phyloP scores from a whole-genome alignment of 2,888 invertebrate species.

The Clunio marinus region DNA sequence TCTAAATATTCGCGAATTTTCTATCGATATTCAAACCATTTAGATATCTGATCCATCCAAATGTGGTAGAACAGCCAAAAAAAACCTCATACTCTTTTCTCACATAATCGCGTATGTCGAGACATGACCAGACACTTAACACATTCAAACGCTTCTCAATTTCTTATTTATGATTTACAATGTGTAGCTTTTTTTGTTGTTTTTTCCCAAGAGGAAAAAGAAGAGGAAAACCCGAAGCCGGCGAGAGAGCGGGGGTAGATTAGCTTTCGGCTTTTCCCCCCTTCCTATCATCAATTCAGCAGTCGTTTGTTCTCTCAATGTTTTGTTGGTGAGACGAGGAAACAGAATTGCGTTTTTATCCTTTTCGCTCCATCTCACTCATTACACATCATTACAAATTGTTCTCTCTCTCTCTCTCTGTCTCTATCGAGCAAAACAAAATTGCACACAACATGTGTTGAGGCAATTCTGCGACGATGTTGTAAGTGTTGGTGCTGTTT shows the following conservation, averaged over 20 bases:
- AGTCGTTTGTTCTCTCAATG: neutral
- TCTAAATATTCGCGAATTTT: slow-evolving; percentile 28
- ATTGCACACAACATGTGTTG: slow-evolving; percentile 26
- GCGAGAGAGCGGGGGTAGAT: slow-evolving; percentile 35
- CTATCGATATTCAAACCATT: neutral
- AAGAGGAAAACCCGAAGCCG: neutral
- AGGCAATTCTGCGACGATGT: neutral
- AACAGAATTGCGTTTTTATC: slow-evolving; percentile 34
- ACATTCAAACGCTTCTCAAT: slow-evolving; percentile 23
- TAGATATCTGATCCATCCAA: no score
- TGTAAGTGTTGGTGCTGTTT: slow-evolving; percentile 22
- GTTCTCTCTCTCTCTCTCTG: slow-evolving; percentile 10
- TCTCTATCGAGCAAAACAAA: slow-evolving; percentile 20
- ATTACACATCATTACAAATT: neutral
- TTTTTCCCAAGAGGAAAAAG: slow-evolving; percentile 2
- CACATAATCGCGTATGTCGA: neutral
- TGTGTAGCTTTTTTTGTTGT: neutral
- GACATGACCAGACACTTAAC: slow-evolving; percentile 37
- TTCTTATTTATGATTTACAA: slow-evolving; percentile 14
- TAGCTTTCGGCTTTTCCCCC: neutral
- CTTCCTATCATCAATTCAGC: slow-evolving; percentile 1
- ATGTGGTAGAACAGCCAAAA: neutral
- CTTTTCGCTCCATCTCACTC: slow-evolving; percentile 32
- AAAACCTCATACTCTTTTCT: neutral
- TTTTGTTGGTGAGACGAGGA: slow-evolving; percentile 26